Conservation (phyloP, 2,888 invertebrate species). For the Slavum lentiscoides region DNA sequence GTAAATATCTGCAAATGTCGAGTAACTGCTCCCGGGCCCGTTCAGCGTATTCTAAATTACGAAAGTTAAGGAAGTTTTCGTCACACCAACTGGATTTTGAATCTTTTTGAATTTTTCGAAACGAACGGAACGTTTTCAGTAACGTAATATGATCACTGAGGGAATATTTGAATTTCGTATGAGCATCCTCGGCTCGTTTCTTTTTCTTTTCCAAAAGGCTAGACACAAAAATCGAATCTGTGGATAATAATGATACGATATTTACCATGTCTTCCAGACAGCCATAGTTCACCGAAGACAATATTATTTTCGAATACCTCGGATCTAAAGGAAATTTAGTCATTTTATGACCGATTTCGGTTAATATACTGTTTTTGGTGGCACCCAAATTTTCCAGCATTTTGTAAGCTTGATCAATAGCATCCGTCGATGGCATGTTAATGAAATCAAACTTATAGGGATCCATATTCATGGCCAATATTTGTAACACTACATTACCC, state of each 20-base stretch:
- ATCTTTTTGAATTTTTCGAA: constrained; percentile 61
- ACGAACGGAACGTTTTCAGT: constrained; percentile 84
- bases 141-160: constrained; percentile 92
- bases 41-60: constrained; percentile 79
- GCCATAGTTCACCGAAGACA: constrained; percentile 75
- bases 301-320: constrained; percentile 77
- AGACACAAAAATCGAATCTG: constrained; percentile 82
- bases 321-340: constrained; percentile 91
- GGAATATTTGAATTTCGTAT: constrained; percentile 75
- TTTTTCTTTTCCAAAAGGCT: constrained; percentile 66
- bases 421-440: constrained; percentile 80
- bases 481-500: constrained; percentile 75
- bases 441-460: constrained; percentile 86
- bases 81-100: constrained; percentile 77
- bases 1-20: constrained; percentile 69
- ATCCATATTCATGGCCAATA: constrained; percentile 82
- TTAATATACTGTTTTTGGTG: constrained; percentile 71
- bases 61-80: constrained; percentile 82
- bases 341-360: constrained; percentile 81
- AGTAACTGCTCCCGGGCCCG: constrained; percentile 80
- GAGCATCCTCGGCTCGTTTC: constrained; percentile 73
- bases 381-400: constrained; percentile 66
- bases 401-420: constrained; percentile 56
- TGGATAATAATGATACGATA: constrained; percentile 83
- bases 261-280: constrained; percentile 78